A percentile compares a stretch with the other conserved stretches of the same genome.
These are phyloP conservation scores for Turnix velox DNA, from an alignment of 2,113 vertebrate genomes.

Conservation along the genomic window DNA sequence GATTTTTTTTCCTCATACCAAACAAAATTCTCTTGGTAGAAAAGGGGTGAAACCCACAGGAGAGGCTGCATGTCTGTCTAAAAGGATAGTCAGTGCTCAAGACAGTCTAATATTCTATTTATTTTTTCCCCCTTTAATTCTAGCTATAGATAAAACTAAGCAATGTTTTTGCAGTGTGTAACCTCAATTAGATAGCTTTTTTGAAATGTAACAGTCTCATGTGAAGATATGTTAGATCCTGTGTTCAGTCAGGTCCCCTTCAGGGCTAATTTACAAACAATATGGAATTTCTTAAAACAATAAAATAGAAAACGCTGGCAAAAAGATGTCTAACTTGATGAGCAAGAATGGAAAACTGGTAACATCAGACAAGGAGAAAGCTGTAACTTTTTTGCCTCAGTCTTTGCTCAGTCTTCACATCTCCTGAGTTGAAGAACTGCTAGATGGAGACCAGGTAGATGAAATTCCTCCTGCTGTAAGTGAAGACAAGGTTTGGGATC, in stretches of 20 bases:
- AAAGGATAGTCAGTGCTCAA: neutral
- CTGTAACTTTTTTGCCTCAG: too few relatives aligned
- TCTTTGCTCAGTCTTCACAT: too few relatives aligned
- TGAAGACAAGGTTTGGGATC: too few relatives aligned
- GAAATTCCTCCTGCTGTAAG: too few relatives aligned
- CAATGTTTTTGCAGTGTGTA: neutral
- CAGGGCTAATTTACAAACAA: neutral
- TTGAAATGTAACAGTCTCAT: neutral
- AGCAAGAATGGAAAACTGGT: too few relatives aligned
- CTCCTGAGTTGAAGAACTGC: too few relatives aligned
- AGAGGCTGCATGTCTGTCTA: neutral
- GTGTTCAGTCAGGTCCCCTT: neutral
- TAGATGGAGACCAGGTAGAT: too few relatives aligned
- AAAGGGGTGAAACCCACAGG: fast-evolving
- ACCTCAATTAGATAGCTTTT: neutral
- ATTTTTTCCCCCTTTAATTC: neutral
- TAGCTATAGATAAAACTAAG: neutral
- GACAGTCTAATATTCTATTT: neutral
- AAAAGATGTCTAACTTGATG: neutral
- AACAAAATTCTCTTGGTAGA: neutral
- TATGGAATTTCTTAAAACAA: neutral
- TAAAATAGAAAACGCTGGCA: neutral
- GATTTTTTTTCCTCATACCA: neutral
- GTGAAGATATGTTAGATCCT: neutral
- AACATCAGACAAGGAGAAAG: too few relatives aligned